Evolutionary conservation across 2,888 invertebrate genomes (phyloP), one percentile per base, ranked within the genome.

Genomic region (Dinocampus coccinellae): DNA sequence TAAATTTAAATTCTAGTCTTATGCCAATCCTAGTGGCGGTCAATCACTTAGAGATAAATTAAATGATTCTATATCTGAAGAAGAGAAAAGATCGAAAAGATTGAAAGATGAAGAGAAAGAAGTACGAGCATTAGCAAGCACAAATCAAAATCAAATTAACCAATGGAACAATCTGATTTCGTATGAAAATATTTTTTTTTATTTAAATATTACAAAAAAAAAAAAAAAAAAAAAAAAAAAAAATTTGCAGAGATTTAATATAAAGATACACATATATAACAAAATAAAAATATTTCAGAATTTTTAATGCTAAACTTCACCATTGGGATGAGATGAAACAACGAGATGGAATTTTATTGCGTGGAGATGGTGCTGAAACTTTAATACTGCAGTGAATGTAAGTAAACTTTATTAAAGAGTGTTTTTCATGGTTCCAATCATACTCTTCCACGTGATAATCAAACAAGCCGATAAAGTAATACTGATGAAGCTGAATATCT

Each of bases 301-400:
- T 92, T 64, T 84, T 92, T 69, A 89, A 89, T 22, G 90, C 90
- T 75, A 92, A 92, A 83, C 86, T 90, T 83, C 88, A 88, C 68
- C 89, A 89, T 53, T 88, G 90, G 65, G 89, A 87, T 75, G 89
- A 90, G 74, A 89, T 89, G 1, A 89, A 89, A 55, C 87, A 89
- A 66, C 87, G 89, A 1, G 90, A 90, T 75, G 91, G 90, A 1
- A 90, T 90, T 64, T 89, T 92, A 81, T 91, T 90, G 71, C 90
- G 91, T 65, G 91, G 90, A 34, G 90, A 90, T 77, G 91, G 91
- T 70, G 90, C 91, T 1, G 92, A 92, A 82, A 92, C 92, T 82
- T 86, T 92, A 3, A 91, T 91, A 57, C 87, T 92, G n/a, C 82
- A 86, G 65, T 84, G 74, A 81, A 65, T 20, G 20, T 13, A 22